Conservation (phyloP, 1,140 invertebrate species). For the Pogonognathellus flavescens region DNA sequence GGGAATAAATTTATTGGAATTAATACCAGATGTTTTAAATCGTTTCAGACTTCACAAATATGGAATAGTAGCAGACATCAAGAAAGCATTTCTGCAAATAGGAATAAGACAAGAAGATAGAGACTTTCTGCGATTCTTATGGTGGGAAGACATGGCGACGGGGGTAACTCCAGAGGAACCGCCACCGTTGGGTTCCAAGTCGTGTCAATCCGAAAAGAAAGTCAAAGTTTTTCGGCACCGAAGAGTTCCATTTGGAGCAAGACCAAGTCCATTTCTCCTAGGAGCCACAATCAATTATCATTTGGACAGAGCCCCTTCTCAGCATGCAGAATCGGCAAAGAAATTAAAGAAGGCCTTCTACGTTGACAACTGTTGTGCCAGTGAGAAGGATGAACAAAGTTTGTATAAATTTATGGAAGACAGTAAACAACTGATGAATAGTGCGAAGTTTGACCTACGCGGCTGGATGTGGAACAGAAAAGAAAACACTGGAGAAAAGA, state of each 20-base stretch:
- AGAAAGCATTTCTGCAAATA: constrained; percentile 71
- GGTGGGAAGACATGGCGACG: constrained; percentile 61
- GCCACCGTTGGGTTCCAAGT: no score
- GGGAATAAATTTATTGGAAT: constrained; percentile 70
- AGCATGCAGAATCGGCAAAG: constrained; percentile 31
- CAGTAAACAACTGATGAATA: constrained; percentile 61
- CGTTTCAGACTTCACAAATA: constrained; percentile 69
- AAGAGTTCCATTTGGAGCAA: constrained; percentile 68
- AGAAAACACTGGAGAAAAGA: neutral
- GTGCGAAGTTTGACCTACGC: constrained; percentile 67
- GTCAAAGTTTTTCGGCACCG: constrained; percentile 54
- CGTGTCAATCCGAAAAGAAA: neutral
- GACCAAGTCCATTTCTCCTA: constrained; percentile 69
- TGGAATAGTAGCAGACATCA: constrained; percentile 70
- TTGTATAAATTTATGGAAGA: constrained; percentile 61
- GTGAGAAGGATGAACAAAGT: constrained; percentile 62
- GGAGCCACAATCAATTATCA: constrained; percentile 64
- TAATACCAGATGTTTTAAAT: constrained; percentile 69
- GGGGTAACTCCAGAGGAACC: no score
- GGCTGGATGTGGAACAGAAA: constrained; percentile 65
- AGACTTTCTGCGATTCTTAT: constrained; percentile 67
- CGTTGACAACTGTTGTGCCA: constrained; percentile 68
- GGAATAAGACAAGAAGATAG: constrained; percentile 66
- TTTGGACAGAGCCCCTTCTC: neutral
- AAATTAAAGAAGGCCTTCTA: constrained; percentile 65